These are phyloP conservation scores for Selene dorsalis DNA, from an alignment of 2,797 vertebrate genomes.

Conservation along the genomic window DNA sequence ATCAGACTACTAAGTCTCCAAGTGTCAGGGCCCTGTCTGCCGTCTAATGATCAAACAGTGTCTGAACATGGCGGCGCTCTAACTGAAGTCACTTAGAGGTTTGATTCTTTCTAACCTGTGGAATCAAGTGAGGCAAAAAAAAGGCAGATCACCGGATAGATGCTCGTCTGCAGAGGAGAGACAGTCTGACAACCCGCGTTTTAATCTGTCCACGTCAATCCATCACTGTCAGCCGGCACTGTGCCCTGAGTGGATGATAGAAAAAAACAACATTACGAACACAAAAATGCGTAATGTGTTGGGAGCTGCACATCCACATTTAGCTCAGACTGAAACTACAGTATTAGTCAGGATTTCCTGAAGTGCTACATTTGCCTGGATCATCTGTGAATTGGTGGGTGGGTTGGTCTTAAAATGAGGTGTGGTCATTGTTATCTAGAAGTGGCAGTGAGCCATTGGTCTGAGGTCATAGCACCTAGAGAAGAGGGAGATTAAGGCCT, in stretches of 20 bases:
- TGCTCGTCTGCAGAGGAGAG: constrained; percentile 49
- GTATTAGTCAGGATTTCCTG: not conserved
- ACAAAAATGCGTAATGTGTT: constrained; percentile 25
- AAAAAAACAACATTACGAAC: constrained; percentile 42
- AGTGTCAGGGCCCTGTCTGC: constrained; percentile 33
- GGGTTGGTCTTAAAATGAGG: too few species aligned
- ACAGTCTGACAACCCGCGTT: constrained; percentile 63
- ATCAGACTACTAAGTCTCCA: constrained; percentile 15
- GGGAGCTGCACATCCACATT: constrained; percentile 23
- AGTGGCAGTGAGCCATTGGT: too few species aligned
- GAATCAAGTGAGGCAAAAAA: constrained; percentile 57
- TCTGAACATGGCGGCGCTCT: constrained; percentile 54
- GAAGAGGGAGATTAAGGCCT: too few species aligned
- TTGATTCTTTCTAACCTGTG: constrained; percentile 59
- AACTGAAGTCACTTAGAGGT: constrained; percentile 66
- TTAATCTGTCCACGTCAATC: constrained; percentile 71
- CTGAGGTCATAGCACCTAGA: too few species aligned
- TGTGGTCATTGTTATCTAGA: too few species aligned
- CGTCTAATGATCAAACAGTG: constrained; percentile 56
- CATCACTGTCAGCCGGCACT: constrained; percentile 62
- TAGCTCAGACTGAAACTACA: constrained; percentile 19
- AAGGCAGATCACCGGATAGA: constrained; percentile 32
- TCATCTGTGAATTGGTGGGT: not conserved
- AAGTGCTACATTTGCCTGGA: not conserved
- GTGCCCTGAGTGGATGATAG: constrained; percentile 37